Evolutionary conservation across 2,797 vertebrate genomes (phyloP).

Genomic region (Chiroxiphia lanceolata): DNA sequence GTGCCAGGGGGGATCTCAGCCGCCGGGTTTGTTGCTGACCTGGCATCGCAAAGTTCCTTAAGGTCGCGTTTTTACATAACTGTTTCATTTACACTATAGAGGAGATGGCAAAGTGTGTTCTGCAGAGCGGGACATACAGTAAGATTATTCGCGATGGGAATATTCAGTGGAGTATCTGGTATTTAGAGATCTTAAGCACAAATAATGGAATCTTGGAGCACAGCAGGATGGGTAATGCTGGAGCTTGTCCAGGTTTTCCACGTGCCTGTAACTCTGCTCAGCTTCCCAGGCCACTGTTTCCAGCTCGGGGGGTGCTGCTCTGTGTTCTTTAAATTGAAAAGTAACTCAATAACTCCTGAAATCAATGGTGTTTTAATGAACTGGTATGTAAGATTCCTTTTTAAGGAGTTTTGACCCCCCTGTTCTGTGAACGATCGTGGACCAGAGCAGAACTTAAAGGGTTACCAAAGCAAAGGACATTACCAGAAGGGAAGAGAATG

Average conservation of each 20-base stretch:
- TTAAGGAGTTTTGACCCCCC: not conserved
- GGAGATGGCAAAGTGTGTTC: fast-evolving
- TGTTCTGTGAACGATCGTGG: not conserved
- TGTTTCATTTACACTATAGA: fast-evolving
- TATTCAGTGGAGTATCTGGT: fast-evolving
- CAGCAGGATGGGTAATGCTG: not conserved
- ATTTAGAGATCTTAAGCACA: not conserved
- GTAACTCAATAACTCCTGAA: not conserved
- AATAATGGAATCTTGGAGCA: fast-evolving
- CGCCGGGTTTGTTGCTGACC: not conserved
- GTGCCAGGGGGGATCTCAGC: fast-evolving
- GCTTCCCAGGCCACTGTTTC: not conserved
- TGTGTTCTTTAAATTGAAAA: not conserved
- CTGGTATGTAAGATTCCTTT: fast-evolving
- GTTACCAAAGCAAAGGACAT: too few species aligned
- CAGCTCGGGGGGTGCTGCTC: not conserved
- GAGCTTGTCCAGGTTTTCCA: not conserved
- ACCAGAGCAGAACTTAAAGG: too few species aligned
- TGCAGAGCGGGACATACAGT: fast-evolving
- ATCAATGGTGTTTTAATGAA: not conserved
- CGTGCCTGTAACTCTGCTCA: not conserved
- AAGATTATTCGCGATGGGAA: fast-evolving
- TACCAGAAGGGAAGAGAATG: too few species aligned
- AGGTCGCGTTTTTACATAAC: fast-evolving
- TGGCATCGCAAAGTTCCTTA: fast-evolving